Conservation (phyloP, 2,888 invertebrate species). For the Theristus sp. region DNA sequence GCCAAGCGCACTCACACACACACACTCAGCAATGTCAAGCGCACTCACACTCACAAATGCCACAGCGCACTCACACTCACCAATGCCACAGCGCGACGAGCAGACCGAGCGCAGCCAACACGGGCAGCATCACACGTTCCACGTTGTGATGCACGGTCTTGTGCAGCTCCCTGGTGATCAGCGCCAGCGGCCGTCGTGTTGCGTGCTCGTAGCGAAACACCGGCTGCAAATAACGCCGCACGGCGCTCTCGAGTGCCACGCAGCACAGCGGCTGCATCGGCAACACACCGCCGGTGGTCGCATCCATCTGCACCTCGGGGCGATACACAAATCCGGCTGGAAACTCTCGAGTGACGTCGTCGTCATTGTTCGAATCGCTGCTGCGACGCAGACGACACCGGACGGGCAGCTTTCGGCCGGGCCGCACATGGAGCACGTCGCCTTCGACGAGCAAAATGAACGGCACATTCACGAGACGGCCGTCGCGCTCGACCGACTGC, state of each 20-base stretch:
- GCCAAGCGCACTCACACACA: too few relatives aligned
- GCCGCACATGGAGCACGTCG: slow-evolving; percentile 64
- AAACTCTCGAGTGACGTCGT: too few relatives aligned
- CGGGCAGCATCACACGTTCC: not conserved
- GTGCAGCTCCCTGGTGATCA: not conserved
- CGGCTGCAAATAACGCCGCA: too few relatives aligned
- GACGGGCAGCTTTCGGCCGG: slow-evolving; percentile 57
- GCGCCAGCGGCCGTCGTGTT: not conserved
- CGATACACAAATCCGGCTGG: too few relatives aligned
- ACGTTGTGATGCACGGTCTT: not conserved
- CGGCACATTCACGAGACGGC: slow-evolving; percentile 48
- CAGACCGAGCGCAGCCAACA: not conserved
- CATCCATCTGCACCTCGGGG: too few relatives aligned
- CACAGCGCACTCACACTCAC: too few relatives aligned
- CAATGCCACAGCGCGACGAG: not conserved
- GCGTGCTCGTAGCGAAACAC: too few relatives aligned
- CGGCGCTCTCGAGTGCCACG: too few relatives aligned
- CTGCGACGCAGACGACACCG: slow-evolving; percentile 29
- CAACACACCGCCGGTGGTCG: too few relatives aligned
- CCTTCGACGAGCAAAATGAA: slow-evolving; percentile 69
- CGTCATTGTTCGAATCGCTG: not conserved
- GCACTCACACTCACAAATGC: too few relatives aligned
- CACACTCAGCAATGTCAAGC: too few relatives aligned
- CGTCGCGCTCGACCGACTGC: not conserved
- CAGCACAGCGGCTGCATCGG: too few relatives aligned